These are phyloP conservation scores for Motacilla alba DNA, from an alignment of 2,113 vertebrate genomes.

Conservation along the genomic window DNA sequence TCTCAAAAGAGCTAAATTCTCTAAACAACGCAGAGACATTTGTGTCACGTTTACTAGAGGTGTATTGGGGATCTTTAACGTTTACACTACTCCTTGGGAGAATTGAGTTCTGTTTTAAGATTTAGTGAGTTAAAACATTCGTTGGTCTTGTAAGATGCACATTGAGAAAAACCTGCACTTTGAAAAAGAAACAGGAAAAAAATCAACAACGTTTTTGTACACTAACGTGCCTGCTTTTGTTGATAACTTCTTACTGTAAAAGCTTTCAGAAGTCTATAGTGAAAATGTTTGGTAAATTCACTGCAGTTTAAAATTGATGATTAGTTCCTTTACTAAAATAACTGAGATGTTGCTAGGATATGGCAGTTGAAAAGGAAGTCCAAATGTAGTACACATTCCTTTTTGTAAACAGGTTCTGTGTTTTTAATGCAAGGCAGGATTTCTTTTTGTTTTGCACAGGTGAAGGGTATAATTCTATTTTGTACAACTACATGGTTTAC, in stretches of 20 bases:
- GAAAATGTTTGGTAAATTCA: constrained; percentile 77
- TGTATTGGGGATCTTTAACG: constrained; percentile 66
- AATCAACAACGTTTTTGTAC: constrained; percentile 68
- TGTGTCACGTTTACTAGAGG: constrained; percentile 55
- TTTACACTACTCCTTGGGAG: constrained; percentile 68
- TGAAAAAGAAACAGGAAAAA: constrained; percentile 56
- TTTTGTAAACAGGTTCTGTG: constrained; percentile 67
- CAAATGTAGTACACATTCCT: constrained; percentile 64
- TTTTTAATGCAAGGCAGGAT: constrained; percentile 68
- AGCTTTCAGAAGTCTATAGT: constrained; percentile 76
- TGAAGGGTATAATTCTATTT: constrained; percentile 66
- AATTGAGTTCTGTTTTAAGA: constrained; percentile 63
- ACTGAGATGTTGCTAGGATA: constrained; percentile 52
- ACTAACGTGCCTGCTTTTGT: constrained; percentile 82
- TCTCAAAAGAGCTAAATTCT: constrained; percentile 61
- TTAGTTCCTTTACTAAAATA: constrained; percentile 70
- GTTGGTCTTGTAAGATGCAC: constrained; percentile 58
- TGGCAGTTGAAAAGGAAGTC: constrained; percentile 52
- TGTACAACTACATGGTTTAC: constrained; percentile 69
- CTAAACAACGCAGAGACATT: constrained; percentile 54
- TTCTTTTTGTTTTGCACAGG: constrained; percentile 68
- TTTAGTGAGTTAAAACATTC: constrained; percentile 66
- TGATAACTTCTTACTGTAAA: constrained; percentile 80
- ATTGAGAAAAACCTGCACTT: constrained; percentile 53
- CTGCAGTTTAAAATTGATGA: constrained; percentile 69